Conservation (phyloP, 1,140 invertebrate genomes). For the Pogonomyrmex californicus region DNA sequence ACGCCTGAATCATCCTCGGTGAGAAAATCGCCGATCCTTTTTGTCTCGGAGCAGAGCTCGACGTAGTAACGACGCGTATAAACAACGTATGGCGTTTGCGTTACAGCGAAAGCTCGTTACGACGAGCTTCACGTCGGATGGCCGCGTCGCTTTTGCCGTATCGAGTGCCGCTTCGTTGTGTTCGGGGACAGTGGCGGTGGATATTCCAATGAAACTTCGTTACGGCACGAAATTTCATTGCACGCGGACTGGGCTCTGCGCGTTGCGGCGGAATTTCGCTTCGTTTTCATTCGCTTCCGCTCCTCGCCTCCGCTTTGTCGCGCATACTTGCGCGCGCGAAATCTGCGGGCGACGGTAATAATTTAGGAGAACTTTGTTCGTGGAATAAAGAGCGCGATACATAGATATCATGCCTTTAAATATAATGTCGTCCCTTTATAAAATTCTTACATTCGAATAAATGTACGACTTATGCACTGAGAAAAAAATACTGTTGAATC, state of each 20-base stretch:
- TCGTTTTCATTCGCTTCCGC: not conserved
- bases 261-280: constrained; percentile 15
- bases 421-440: not conserved
- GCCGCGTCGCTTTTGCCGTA: not conserved
- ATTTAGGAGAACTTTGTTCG: constrained; percentile 34
- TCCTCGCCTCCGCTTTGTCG: not conserved
- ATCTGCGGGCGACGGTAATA: constrained; percentile 1
- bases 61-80: not conserved
- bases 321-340: not conserved
- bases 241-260: not conserved
- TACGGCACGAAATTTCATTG: constrained; percentile 12
- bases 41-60: not conserved
- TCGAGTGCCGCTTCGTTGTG: not conserved
- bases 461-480: not conserved
- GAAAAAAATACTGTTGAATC: too few relatives aligned
- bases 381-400: not conserved
- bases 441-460: not conserved
- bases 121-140: not conserved
- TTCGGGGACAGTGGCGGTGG: not conserved
- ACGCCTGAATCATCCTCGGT: not conserved
- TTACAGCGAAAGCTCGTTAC: constrained; percentile 21
- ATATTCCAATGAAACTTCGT: constrained; percentile 22
- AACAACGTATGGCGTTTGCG: not conserved
- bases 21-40: not conserved
- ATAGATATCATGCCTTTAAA: not conserved